Conservation (phyloP, 2,797 vertebrate species). For the Sebastes kiyomatsui region DNA sequence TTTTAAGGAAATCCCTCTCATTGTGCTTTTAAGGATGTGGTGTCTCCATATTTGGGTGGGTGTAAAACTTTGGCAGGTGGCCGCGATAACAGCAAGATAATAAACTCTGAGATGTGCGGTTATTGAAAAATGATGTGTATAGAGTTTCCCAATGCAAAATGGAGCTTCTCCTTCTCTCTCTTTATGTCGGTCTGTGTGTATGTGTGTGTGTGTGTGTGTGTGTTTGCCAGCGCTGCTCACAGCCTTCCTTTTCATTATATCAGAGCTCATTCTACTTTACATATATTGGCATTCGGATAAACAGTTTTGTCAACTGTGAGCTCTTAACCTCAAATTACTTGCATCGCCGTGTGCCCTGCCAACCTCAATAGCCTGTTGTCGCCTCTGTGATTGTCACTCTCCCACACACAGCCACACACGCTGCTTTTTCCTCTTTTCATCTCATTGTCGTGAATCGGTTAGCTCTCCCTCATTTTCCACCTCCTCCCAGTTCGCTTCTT, state of each 20-base stretch:
- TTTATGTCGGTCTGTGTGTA: neutral
- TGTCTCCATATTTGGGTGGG: neutral
- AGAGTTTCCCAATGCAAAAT: constrained; percentile 8
- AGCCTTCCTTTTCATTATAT: constrained; percentile 29
- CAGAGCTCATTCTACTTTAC: constrained; percentile 38
- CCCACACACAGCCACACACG: constrained; percentile 1
- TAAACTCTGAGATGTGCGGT: constrained; percentile 11
- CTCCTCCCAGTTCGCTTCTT: constrained; percentile 8
- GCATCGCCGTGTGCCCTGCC: constrained; percentile 39
- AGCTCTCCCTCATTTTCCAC: constrained; percentile 2
- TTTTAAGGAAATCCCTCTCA: neutral
- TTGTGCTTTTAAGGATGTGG: neutral
- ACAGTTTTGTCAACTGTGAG: constrained; percentile 54
- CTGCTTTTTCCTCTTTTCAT: constrained; percentile 10
- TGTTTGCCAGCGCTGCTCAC: constrained; percentile 1
- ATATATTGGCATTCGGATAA: constrained; percentile 45
- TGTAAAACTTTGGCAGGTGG: constrained; percentile 12
- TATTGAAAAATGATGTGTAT: constrained; percentile 18
- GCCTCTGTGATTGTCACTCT: constrained; percentile 40
- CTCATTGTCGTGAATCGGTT: constrained; percentile 25
- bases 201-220: neutral
- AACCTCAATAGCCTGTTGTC: constrained; percentile 50
- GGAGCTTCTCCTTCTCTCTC: neutral
- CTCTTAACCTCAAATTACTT: constrained; percentile 59
- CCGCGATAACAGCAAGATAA: constrained; percentile 4